phyloP scores from a whole-genome alignment of 1,140 invertebrate genomes.

The Gonioctena quinquepunctata region DNA sequence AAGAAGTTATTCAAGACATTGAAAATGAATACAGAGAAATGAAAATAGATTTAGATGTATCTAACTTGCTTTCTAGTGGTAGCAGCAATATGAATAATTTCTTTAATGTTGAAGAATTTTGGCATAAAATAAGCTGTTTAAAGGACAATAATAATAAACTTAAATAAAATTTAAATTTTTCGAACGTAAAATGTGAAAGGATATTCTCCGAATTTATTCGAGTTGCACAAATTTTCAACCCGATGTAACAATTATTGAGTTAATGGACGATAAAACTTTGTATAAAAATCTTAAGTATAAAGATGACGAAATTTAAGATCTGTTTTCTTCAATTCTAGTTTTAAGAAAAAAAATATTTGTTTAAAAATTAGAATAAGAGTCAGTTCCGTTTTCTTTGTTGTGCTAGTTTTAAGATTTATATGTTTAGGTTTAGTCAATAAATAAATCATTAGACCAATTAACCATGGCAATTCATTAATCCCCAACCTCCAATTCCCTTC shows the following conservation, averaged over 20 bases:
- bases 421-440: no score
- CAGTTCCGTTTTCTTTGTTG: no score
- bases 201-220: conserved; percentile 2
- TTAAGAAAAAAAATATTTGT: no score
- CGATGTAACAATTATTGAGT: background rate
- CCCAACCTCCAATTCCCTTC: no score
- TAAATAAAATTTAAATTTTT: background rate
- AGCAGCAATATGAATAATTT: background rate
- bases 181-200: conserved; percentile 11
- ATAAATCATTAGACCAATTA: no score
- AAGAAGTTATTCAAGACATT: background rate
- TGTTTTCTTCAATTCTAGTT: no score
- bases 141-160: background rate
- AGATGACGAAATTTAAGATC: no score
- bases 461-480: no score
- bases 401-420: no score
- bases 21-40: conserved; percentile 16
- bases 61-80: conserved; percentile 8
- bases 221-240: background rate
- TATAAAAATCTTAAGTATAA: conserved; percentile 2
- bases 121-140: background rate
- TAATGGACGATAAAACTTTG: background rate
- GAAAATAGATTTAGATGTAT: conserved; percentile 7
- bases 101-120: background rate
- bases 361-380: no score